Base-by-base conservation (phyloP, 1,140 invertebrate genomes). In the Plutomurus gul region DNA sequence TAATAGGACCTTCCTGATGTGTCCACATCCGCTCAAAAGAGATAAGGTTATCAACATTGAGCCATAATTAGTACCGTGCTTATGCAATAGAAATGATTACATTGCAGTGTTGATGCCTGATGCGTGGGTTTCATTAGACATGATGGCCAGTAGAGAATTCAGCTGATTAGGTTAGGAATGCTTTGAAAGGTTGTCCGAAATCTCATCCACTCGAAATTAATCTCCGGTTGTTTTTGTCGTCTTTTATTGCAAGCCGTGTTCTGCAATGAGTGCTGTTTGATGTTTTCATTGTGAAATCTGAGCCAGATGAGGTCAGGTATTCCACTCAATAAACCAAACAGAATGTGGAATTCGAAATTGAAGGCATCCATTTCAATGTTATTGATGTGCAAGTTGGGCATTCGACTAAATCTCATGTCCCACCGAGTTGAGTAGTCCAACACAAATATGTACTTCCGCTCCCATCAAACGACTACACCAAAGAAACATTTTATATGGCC, bases 251-350 rank as follows among this genome's bases (percentile, higher is more conserved):
- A 65, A 43, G 11, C 30, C 13, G 16, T 33, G 16, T 65, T 27
- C 36, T 25, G 10, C 27, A n/a, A 65, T 65, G 56, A 65, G 56
- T 65, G 56, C 27, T n/a, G 25, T 65, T 65, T 65, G 56, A 65
- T 65, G 56, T 65, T 65, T 65, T 33, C 13, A 65, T 16, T 65
- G 56, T n/a, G 27, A 65, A 65, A 65, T 30, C 56, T n/a, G n/a
- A 43, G n/a, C 39, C 39, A 43, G 39, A 13, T 33, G 30, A 65
- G 56, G 11, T 65, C 27, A 65, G 25, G 56, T 33, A 65, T 65
- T 36, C 36, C 56, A 36, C 56, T 36, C 56, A 33, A 65, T 65
- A 65, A 65, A 65, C 56, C 18, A 33, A 22, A 60, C 10, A 60
- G 22, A 33, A 60, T 33, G 27, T 33, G 27, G 27, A 60, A 16